phyloP scores from a whole-genome alignment of 2,113 vertebrate genomes.

The Globicephala melas region DNA sequence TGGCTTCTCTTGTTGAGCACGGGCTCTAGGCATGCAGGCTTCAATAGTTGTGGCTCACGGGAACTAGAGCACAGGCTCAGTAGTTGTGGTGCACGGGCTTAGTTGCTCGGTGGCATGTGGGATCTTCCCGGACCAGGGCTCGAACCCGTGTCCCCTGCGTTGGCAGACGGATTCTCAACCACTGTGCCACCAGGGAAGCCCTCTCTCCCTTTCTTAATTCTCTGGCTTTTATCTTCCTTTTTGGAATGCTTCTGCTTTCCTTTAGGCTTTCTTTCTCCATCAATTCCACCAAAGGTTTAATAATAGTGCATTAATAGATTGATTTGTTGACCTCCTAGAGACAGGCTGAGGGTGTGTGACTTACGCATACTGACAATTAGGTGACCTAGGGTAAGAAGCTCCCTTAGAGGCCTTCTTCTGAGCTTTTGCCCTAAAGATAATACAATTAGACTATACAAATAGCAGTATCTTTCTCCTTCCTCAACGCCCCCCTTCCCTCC shows the following conservation, averaged over 20 bases:
- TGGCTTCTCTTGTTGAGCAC: too few relatives aligned
- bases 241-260: neutral
- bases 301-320: neutral
- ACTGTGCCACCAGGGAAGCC: too few relatives aligned
- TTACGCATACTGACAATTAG: neutral
- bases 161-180: too few relatives aligned
- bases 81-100: too few relatives aligned
- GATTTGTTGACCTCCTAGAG: neutral
- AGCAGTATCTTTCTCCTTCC: neutral
- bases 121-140: too few relatives aligned
- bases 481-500: neutral
- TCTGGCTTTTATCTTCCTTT: neutral
- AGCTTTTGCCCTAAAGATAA: neutral
- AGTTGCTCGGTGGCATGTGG: too few relatives aligned
- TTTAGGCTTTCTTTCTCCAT: neutral
- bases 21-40: too few relatives aligned
- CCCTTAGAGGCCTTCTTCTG: neutral
- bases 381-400: too few relatives aligned
- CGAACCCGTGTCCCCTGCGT: too few relatives aligned
- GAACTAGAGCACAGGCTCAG: too few relatives aligned
- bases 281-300: neutral
- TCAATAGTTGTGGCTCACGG: too few relatives aligned
- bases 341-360: neutral
- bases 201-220: neutral
- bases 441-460: neutral